phyloP scores from a whole-genome alignment of 2,113 vertebrate genomes.

The Lethenteron camtschaticum region DNA sequence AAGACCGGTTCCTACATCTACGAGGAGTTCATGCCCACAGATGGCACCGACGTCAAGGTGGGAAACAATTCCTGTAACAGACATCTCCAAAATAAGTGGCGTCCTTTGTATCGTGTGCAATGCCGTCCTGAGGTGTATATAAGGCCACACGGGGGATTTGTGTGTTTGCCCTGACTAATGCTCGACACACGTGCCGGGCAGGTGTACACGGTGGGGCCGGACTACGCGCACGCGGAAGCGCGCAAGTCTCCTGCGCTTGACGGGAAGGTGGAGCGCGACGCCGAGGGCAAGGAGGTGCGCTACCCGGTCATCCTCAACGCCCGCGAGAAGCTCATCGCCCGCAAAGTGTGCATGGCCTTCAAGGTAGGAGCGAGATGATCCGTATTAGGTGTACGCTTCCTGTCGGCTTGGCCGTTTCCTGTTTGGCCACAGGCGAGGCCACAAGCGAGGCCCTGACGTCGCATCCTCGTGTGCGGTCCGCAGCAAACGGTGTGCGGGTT shows the following conservation, averaged over 20 bases:
- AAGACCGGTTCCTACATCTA: constrained; percentile 98
- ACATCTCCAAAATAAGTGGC: too few species aligned
- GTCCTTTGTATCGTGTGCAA: too few species aligned
- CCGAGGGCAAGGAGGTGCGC: constrained; percentile 86
- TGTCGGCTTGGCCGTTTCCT: too few species aligned
- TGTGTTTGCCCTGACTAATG: too few species aligned
- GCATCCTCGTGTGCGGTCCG: constrained; percentile 3
- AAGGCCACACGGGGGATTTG: too few species aligned
- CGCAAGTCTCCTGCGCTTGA: constrained; percentile 86
- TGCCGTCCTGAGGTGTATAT: too few species aligned
- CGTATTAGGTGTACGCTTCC: too few species aligned
- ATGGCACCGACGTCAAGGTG: constrained; percentile 96
- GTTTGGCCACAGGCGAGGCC: too few species aligned
- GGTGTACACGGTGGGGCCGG: constrained; percentile 91
- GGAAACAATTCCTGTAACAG: not conserved
- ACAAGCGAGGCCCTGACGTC: not conserved
- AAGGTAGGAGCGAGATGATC: constrained; percentile 31
- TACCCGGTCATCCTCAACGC: constrained; percentile 95
- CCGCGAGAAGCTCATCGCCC: constrained; percentile 89
- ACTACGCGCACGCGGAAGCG: constrained; percentile 89
- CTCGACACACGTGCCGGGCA: constrained; percentile 16
- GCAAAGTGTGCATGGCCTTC: constrained; percentile 88
- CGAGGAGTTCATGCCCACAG: constrained; percentile 96
- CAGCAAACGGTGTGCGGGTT: constrained; percentile 98
- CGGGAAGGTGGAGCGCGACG: constrained; percentile 91